Base-by-base conservation (phyloP, 2,113 vertebrate genomes). In the Ceyx melanurus region DNA sequence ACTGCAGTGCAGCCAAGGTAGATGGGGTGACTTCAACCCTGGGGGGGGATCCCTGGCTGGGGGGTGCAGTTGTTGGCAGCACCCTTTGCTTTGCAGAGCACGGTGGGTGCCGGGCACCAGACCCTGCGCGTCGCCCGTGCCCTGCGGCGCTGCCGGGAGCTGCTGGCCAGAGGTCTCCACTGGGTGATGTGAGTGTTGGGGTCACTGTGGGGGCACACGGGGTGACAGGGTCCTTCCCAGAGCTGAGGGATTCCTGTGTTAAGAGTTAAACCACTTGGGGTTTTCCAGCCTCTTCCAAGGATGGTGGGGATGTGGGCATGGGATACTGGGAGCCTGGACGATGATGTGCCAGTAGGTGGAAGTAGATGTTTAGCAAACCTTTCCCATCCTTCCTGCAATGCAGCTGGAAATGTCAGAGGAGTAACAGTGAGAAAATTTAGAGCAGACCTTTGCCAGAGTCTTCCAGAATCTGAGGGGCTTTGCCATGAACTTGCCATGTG, bases 1-100 rank as follows among this genome's bases (percentile, higher is more conserved):
- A 99, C 94, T 98, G 98, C 94, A 95, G 74, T 6, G 97, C 98
- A 20, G 97, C 98, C 57, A 99, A 98, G 98, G 99, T 99, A 96
- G 95, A 12, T 58, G 7, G 40, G 5, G 54, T 35, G 22, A 5
- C 15, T 0, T 15, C 1, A 3, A 19, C 10, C 15, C 0, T 0
- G 56, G 76, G 45, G 42, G 6, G 18, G 9, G 37, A 37, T 37
- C 22, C 61, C 54, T 7, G 3, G 64, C 25, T 0, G 3, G 10
- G 31, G 2, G 45, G 8, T 1, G 4, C 43, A 17, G 29, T 28
- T 13, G 3, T 46, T 1, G 7, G 35, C 74, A 56, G 9, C 4
- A 64, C 45, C 33, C 45, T 23, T 93, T 88, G 33, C 91, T 28
- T 90, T 85, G 60, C 95, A 99, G 99, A 96, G 93, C 1, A 96